Conservation (phyloP, 2,888 invertebrate genomes). For the Melikaiella ostensackeni region DNA sequence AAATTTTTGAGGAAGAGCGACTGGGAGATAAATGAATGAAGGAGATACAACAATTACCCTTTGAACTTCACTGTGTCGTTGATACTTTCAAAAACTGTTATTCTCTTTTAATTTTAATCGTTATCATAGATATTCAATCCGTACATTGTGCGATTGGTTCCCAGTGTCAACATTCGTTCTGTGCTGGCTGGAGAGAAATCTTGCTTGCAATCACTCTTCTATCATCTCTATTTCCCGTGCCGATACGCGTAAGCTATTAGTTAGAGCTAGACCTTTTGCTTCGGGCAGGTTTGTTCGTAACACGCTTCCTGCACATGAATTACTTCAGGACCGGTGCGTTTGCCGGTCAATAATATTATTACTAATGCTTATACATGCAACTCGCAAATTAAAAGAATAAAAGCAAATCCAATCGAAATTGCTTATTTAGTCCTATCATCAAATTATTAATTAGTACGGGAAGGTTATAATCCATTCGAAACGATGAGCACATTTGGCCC, state of each 20-base stretch:
- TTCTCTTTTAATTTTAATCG: too few species aligned
- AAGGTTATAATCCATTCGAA: conserved; percentile 10
- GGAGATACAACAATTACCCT: too few species aligned
- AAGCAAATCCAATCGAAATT: not conserved
- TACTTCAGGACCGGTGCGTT: not conserved
- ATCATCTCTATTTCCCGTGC: not conserved
- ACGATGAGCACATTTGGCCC: conserved; percentile 20
- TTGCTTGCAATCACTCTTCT: conserved; percentile 3
- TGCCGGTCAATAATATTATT: not conserved
- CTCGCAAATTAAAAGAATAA: conserved; percentile 6
- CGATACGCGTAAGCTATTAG: conserved; percentile 20
- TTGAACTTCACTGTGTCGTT: too few species aligned
- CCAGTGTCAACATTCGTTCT: not conserved
- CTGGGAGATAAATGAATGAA: too few species aligned
- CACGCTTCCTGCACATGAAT: conserved; percentile 17
- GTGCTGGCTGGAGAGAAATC: not conserved
- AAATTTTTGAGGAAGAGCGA: too few species aligned
- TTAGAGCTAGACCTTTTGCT: conserved; percentile 17
- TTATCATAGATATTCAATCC: not conserved
- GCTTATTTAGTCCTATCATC: not conserved
- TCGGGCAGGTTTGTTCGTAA: conserved; percentile 3
- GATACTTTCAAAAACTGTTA: too few species aligned
- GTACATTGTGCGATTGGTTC: not conserved
- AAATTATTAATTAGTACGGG: conserved; percentile 16
- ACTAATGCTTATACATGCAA: not conserved